Evolutionary conservation across 2,888 invertebrate species (phyloP).

Genomic region (Lysandra bellargus): DNA sequence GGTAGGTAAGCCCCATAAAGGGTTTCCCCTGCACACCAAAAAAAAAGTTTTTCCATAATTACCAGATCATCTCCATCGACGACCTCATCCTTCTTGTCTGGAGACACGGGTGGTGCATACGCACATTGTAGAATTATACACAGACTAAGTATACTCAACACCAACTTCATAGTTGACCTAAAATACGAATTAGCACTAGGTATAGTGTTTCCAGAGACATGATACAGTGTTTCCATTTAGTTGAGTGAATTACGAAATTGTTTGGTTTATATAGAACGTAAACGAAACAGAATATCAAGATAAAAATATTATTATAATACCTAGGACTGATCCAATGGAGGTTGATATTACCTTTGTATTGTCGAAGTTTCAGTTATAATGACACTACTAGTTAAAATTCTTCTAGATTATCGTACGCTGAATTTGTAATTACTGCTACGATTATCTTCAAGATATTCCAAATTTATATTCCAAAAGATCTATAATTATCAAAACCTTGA

Average conservation of each 20-base stretch:
- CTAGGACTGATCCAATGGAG: neutral
- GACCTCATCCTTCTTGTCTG: conserved; percentile 71
- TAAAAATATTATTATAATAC: neutral
- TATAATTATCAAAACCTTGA: conserved; percentile 23
- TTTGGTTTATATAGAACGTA: neutral
- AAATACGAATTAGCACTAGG: neutral
- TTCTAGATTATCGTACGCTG: neutral
- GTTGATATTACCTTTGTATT: neutral
- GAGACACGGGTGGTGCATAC: conserved; percentile 79
- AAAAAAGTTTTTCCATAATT: conserved; percentile 41
- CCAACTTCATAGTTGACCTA: conserved; percentile 51
- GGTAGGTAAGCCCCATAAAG: too few species aligned
- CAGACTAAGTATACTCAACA: conserved; percentile 49
- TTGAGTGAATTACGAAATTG: neutral
- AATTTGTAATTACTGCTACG: neutral
- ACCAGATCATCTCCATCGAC: conserved; percentile 75
- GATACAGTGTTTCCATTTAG: neutral
- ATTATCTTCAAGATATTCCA: neutral
- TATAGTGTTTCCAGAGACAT: too few species aligned
- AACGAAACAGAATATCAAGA: neutral
- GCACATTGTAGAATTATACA: conserved; percentile 61
- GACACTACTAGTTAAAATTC: neutral
- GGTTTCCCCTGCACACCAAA: too few species aligned
- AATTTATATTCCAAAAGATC: neutral
- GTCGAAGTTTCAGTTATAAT: neutral